Percentiles rank a stretch among this genome's conserved stretches.
phyloP scores from a whole-genome alignment of 2,113 vertebrate genomes.

The Tricholaema leucomelas region DNA sequence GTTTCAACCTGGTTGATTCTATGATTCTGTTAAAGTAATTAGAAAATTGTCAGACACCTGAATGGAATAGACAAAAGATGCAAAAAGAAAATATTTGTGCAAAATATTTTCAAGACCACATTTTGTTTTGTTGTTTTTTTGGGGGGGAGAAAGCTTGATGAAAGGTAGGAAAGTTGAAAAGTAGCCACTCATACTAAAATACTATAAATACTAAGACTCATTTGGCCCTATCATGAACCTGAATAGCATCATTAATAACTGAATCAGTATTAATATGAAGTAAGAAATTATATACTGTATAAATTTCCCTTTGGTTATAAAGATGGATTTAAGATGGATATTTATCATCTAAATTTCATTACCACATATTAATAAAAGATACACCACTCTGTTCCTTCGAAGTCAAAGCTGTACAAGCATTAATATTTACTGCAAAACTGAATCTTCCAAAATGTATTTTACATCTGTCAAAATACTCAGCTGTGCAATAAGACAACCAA shows the following conservation, averaged over 20 bases:
- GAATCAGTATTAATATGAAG: not conserved
- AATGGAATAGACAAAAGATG: not conserved
- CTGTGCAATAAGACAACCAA: not conserved
- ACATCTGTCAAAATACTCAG: not conserved
- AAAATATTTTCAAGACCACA: not conserved
- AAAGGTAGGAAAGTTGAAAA: not conserved
- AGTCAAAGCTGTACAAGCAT: not conserved
- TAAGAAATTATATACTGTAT: not conserved
- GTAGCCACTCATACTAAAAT: not conserved
- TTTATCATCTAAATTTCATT: not conserved
- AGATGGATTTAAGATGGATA: not conserved
- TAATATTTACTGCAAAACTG: not conserved
- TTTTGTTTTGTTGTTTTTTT: not conserved
- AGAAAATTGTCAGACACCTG: not conserved
- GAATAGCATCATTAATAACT: not conserved
- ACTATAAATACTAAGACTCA: not conserved
- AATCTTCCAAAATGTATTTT: not conserved
- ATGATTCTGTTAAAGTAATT: too few relatives aligned
- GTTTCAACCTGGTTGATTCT: too few relatives aligned
- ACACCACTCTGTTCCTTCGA: not conserved
- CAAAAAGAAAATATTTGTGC: not conserved
- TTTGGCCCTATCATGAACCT: not conserved
- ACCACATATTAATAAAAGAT: not conserved
- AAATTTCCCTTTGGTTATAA: not conserved
- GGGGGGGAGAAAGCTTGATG: not conserved